Evolutionary conservation across 1,140 invertebrate species (phyloP).

Genomic region (Ceratoteleas bidentatus): DNA sequence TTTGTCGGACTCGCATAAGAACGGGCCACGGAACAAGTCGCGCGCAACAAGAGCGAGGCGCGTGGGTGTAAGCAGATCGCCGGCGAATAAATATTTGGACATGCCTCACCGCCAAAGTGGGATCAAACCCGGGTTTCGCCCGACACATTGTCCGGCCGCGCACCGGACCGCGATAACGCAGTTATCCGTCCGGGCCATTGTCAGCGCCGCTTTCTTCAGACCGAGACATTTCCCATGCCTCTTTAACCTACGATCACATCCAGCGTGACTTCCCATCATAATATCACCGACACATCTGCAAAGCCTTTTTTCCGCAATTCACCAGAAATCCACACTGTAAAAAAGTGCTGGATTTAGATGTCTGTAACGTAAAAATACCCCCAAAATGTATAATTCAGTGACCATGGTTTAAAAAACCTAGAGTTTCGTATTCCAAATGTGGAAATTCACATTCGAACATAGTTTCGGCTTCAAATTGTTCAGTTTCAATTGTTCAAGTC

Average conservation of each 20-base stretch:
- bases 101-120: slow-evolving; percentile 63
- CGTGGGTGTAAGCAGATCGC: slow-evolving; percentile 48
- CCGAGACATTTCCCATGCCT: slow-evolving; percentile 37
- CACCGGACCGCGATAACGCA: slow-evolving; percentile 65
- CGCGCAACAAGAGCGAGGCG: slow-evolving; percentile 4
- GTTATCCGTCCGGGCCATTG: slow-evolving; percentile 61
- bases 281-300: background rate
- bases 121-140: slow-evolving; percentile 58
- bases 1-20: slow-evolving; percentile 54
- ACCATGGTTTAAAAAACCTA: too few species aligned
- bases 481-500: too few species aligned
- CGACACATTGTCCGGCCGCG: slow-evolving; percentile 60
- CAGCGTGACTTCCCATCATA: slow-evolving; percentile 9
- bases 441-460: too few species aligned
- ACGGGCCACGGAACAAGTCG: too few species aligned
- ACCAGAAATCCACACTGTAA: too few species aligned
- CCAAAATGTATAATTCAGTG: too few species aligned
- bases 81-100: slow-evolving; percentile 68
- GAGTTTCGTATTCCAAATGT: too few species aligned
- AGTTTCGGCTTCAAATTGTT: too few species aligned
- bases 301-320: background rate
- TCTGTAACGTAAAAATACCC: too few species aligned
- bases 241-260: slow-evolving; percentile 35
- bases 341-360: too few species aligned
- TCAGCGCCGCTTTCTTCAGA: slow-evolving; percentile 33